These are phyloP conservation scores for Trachelus tabidus DNA, from an alignment of 2,888 invertebrate genomes.

Conservation along the genomic window DNA sequence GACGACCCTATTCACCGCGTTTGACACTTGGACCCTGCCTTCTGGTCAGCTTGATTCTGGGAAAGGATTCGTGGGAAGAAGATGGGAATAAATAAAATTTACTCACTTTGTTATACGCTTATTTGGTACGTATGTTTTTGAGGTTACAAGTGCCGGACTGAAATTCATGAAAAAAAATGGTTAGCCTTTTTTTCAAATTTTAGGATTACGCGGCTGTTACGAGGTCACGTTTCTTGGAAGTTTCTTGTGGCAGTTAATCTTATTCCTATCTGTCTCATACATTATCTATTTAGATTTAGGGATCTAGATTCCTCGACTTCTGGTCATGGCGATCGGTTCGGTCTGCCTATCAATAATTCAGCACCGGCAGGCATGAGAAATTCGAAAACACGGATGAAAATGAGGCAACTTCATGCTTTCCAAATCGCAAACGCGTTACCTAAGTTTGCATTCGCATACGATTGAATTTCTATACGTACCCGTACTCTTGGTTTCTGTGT, in stretches of 20 bases:
- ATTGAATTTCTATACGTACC: constrained; percentile 33
- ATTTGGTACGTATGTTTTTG: neutral
- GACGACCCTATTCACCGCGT: neutral
- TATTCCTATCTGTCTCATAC: too few relatives aligned
- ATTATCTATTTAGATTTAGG: constrained; percentile 1
- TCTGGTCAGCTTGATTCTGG: neutral
- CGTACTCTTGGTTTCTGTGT: neutral
- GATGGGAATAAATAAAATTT: neutral
- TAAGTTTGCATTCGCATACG: constrained; percentile 21
- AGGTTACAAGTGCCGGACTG: neutral
- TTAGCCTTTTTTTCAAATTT: neutral
- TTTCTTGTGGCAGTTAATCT: neutral
- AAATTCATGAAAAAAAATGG: neutral
- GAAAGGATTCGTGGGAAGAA: neutral
- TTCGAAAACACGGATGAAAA: constrained; percentile 42
- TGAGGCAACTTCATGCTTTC: constrained; percentile 13
- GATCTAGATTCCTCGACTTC: constrained; percentile 17
- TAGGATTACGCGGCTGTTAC: neutral
- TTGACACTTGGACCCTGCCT: neutral
- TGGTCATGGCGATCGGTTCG: constrained; percentile 15
- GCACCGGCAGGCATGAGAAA: constrained; percentile 28
- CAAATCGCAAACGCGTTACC: constrained; percentile 28
- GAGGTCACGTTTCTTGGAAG: neutral
- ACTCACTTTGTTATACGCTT: neutral
- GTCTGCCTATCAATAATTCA: constrained; percentile 50